Conservation (phyloP, 2,113 vertebrate genomes). For the Machaerirhynchus nigripectus region DNA sequence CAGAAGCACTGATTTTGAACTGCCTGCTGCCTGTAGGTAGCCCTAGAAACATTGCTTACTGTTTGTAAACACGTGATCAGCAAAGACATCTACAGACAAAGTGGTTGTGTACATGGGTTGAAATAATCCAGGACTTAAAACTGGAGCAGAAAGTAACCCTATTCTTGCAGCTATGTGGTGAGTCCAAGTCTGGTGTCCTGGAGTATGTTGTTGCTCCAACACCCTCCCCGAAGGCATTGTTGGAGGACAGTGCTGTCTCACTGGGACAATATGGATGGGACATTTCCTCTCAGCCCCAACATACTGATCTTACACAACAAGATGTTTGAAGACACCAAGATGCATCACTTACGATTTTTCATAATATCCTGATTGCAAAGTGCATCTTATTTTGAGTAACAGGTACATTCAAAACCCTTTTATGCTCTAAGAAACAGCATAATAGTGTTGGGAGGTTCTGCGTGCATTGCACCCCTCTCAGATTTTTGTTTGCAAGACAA, state of each 20-base stretch:
- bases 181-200: not conserved
- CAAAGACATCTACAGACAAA: not conserved
- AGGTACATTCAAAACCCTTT: not conserved
- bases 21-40: not conserved
- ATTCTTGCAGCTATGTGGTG: not conserved
- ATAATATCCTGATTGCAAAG: not conserved
- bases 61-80: not conserved
- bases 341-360: not conserved
- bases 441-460: not conserved
- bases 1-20: not conserved
- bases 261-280: not conserved
- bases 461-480: not conserved
- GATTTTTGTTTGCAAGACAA: not conserved
- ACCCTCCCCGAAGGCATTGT: not conserved
- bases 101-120: not conserved
- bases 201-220: not conserved
- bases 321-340: not conserved
- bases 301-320: not conserved
- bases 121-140: not conserved
- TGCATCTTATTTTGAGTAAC: not conserved
- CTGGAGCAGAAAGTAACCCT: not conserved
- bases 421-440: not conserved
- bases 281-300: accelerated
- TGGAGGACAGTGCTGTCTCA: not conserved
- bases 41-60: not conserved